These are phyloP conservation scores for Myotis vivesi DNA, from an alignment of 2,797 vertebrate species.

Conservation along the genomic window DNA sequence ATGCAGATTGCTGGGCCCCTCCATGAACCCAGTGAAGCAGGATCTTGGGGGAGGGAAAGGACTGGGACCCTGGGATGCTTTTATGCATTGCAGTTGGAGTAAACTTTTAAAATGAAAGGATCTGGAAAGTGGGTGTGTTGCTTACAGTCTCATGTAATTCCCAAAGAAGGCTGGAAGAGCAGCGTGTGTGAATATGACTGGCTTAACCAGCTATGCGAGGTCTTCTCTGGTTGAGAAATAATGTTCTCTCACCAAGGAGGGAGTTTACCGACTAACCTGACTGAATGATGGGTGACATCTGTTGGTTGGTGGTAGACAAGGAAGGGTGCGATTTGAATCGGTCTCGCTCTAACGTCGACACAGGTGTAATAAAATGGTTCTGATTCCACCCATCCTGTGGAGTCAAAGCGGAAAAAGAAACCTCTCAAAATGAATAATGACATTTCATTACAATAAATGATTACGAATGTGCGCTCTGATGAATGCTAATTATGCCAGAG, in stretches of 20 bases:
- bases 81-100: neutral
- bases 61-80: neutral
- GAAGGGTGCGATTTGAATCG: conserved; percentile 96
- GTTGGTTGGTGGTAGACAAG: conserved; percentile 91
- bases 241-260: neutral
- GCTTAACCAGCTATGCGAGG: neutral
- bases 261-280: conserved; percentile 87
- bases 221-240: neutral
- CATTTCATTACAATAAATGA: conserved; percentile 56
- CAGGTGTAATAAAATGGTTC: conserved; percentile 98
- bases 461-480: neutral
- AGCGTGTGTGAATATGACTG: neutral
- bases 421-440: conserved; percentile 59
- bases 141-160: neutral
- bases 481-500: conserved; percentile 50
- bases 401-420: conserved; percentile 66
- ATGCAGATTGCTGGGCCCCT: neutral
- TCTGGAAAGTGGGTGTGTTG: neutral
- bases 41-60: neutral
- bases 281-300: conserved; percentile 96
- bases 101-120: conserved; percentile 34
- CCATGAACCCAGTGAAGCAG: neutral
- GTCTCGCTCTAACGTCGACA: conserved; percentile 95
- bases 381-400: conserved; percentile 98
- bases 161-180: neutral